phyloP scores from a whole-genome alignment of 2,113 vertebrate genomes.

The Orthonyx spaldingii region DNA sequence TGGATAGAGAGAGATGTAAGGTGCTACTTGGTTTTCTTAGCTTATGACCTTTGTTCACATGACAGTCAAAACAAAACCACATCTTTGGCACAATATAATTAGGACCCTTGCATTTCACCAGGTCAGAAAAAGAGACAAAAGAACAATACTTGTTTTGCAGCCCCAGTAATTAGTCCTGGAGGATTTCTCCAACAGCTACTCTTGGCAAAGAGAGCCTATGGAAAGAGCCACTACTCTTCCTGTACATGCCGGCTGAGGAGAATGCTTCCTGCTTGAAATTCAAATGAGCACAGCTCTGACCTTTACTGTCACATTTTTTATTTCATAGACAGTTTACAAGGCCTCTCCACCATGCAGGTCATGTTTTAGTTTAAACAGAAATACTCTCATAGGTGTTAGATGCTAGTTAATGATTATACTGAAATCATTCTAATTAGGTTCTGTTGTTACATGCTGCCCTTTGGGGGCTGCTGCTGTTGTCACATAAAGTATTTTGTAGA shows the following conservation, averaged over 20 bases:
- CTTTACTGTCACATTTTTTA: slow-evolving; percentile 82
- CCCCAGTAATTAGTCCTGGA: slow-evolving; percentile 78
- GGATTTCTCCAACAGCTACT: slow-evolving; percentile 72
- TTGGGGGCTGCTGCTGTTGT: slow-evolving; percentile 76
- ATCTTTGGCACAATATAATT: slow-evolving; percentile 57
- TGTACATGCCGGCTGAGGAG: not conserved
- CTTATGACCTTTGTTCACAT: slow-evolving; percentile 47
- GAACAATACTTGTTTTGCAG: slow-evolving; percentile 74
- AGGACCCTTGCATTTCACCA: slow-evolving; percentile 42
- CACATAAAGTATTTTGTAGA: slow-evolving; percentile 76
- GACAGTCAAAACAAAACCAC: slow-evolving; percentile 50
- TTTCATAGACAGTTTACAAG: slow-evolving; percentile 82
- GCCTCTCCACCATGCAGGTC: slow-evolving; percentile 78
- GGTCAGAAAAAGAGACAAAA: slow-evolving; percentile 37
- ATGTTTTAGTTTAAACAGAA: slow-evolving; percentile 86
- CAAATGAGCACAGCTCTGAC: slow-evolving; percentile 76
- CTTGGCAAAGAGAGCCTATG: slow-evolving; percentile 55
- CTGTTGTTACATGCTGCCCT: slow-evolving; percentile 78
- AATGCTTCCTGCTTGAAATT: slow-evolving; percentile 78
- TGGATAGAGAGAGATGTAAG: slow-evolving; percentile 2
- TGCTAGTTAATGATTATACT: slow-evolving; percentile 82
- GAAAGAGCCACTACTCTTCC: slow-evolving; percentile 48
- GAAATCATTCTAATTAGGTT: slow-evolving; percentile 83
- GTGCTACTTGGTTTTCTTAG: slow-evolving; percentile 34
- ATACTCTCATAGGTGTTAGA: slow-evolving; percentile 80